A percentile compares a stretch with the other conserved stretches of the same genome.
phyloP scores from a whole-genome alignment of 2,888 invertebrate species.

The Xanthostigma xanthostigma region DNA sequence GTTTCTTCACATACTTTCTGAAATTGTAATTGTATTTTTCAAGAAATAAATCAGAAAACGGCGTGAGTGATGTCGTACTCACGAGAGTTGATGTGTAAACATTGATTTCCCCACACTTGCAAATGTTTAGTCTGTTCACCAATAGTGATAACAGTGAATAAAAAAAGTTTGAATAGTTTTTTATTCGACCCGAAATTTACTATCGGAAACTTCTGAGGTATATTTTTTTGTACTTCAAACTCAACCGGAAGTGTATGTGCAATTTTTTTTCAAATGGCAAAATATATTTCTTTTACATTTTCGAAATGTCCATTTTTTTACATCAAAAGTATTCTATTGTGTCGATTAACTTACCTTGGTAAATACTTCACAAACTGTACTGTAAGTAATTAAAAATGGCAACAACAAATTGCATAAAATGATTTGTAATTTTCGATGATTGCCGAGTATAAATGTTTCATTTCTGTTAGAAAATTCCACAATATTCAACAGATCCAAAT shows the following conservation, averaged over 20 bases:
- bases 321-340: background rate
- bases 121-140: no score
- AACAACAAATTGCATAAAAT: constrained; percentile 44
- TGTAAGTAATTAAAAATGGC: constrained; percentile 47
- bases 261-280: no score
- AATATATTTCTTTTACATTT: no score
- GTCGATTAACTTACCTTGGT: constrained; percentile 32
- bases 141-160: no score
- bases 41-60: constrained; percentile 16
- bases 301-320: no score
- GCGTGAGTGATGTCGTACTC: background rate
- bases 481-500: constrained; percentile 22
- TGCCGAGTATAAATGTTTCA: constrained; percentile 25
- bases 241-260: no score
- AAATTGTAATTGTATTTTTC: constrained; percentile 1
- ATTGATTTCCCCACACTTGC: no score
- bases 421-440: constrained; percentile 31
- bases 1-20: constrained; percentile 30
- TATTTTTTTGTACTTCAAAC: no score
- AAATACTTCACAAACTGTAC: constrained; percentile 31
- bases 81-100: constrained; percentile 3
- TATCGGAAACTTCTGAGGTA: no score
- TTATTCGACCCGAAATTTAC: no score
- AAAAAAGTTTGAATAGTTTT: no score
- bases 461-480: constrained; percentile 17